Evolutionary conservation across 2,888 invertebrate genomes (phyloP), one percentile per base, ranked within the genome.

Genomic region (Drosophila limbata): DNA sequence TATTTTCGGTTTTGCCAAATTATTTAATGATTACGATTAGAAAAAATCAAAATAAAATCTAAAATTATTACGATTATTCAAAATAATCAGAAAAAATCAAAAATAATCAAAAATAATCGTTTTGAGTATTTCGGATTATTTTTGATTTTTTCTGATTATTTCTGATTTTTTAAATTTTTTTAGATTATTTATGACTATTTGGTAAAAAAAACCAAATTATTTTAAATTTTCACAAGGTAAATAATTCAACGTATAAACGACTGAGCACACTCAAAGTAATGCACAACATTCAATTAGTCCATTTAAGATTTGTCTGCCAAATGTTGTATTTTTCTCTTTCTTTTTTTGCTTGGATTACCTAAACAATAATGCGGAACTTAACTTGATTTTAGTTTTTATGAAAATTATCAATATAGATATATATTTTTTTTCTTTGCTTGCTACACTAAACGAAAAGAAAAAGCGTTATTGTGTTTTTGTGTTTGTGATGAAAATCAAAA

Each of bases 211-310:
- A n/a, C n/a, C n/a, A n/a, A n/a, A n/a, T n/a, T n/a, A n/a, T n/a
- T n/a, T n/a, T n/a, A n/a, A n/a, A n/a, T n/a, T n/a, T n/a, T n/a
- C n/a, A n/a, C n/a, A n/a, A n/a, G n/a, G n/a, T n/a, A n/a, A 73
- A 55, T 57, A 63, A 55, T 56, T 68, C 57, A 66, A 52, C 69
- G 69, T 51, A 33, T 45, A 72, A 73, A 79, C 73, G 65, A 65
- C 65, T 44, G 44, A 55, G 57, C 55, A 57, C 44, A 39, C 45
- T 40, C 59, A 25, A 56, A 47, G 74, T 40, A 69, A 70, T 79
- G 68, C 72, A 81, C 84, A 84, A 82, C 80, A 82, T 80, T 84
- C 83, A 84, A 84, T 83, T 83, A 83, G 84, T 83, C 75, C 68
- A 81, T 80, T 84, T 84, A 69, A 79, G 81, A 75, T 83, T 75